These are phyloP conservation scores for Opisthograptis luteolata DNA, from an alignment of 2,888 invertebrate species.

Conservation along the genomic window DNA sequence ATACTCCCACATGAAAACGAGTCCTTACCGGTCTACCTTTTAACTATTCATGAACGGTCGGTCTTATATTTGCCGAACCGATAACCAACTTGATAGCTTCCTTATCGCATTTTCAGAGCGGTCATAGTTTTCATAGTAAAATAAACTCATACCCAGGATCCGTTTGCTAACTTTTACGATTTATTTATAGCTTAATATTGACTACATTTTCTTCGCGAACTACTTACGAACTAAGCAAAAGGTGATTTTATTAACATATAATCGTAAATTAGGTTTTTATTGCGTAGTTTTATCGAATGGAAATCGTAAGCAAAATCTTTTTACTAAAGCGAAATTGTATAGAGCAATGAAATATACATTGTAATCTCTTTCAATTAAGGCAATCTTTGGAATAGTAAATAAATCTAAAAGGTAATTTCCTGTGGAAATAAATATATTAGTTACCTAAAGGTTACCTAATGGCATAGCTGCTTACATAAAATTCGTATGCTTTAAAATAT, in stretches of 20 bases:
- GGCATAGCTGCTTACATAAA: no score
- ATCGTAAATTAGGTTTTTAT: constrained; percentile 22
- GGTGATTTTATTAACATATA: constrained; percentile 26
- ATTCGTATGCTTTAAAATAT: no score
- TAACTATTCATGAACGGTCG: constrained; percentile 70
- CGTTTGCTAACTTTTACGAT: constrained; percentile 30
- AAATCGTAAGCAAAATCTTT: constrained; percentile 6
- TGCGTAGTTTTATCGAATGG: constrained; percentile 8
- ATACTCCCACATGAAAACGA: constrained; percentile 28
- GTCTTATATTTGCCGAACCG: constrained; percentile 59
- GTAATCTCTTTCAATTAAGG: no score
- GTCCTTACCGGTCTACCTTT: constrained; percentile 45
- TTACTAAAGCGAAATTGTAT: no score
- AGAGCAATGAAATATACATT: not conserved
- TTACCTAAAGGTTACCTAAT: no score
- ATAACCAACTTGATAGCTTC: constrained; percentile 63
- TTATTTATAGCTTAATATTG: constrained; percentile 32
- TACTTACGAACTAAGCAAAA: constrained; percentile 24
- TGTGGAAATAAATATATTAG: no score
- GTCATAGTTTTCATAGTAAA: constrained; percentile 38
- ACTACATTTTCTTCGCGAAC: constrained; percentile 25
- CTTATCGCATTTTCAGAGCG: constrained; percentile 63
- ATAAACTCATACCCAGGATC: constrained; percentile 29
- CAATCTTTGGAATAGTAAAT: no score
- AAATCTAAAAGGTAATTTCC: no score